phyloP scores from a whole-genome alignment of 2,888 invertebrate genomes.

The Endotricha flammealis region DNA sequence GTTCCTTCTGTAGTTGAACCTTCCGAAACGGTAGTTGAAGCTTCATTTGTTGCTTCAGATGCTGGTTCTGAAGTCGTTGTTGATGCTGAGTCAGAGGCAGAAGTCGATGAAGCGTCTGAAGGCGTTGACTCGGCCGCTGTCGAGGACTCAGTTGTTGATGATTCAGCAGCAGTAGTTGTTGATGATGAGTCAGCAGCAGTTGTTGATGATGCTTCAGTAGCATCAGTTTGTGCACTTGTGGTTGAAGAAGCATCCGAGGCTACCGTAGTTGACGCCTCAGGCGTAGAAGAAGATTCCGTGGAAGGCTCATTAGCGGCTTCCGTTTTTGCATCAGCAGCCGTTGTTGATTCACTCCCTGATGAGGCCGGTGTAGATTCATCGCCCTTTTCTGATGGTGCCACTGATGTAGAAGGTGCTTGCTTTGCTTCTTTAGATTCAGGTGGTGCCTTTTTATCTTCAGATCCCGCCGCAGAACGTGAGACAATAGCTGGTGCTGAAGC shows the following conservation, averaged over 20 bases:
- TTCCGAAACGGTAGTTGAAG: conserved; percentile 12
- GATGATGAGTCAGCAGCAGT: conserved; percentile 10
- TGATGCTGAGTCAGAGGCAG: conserved; percentile 10
- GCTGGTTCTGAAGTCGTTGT: not conserved
- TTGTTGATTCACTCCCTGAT: conserved; percentile 12
- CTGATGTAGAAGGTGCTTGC: not conserved
- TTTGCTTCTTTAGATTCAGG: conserved; percentile 2
- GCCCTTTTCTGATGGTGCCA: not conserved
- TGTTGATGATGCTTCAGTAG: conserved; percentile 15
- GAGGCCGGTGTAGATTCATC: conserved; percentile 1
- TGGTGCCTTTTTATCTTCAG: conserved; percentile 12
- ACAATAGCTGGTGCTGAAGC: conserved; percentile 28
- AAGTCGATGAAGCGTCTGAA: conserved; percentile 10
- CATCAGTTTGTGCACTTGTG: not conserved
- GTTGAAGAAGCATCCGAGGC: conserved; percentile 9
- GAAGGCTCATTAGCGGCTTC: too few relatives aligned
- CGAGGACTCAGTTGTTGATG: conserved; percentile 10
- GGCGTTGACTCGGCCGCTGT: conserved; percentile 6
- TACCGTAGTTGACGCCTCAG: too few relatives aligned
- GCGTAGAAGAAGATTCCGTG: too few relatives aligned
- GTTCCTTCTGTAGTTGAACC: conserved; percentile 26
- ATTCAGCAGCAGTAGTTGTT: conserved; percentile 5
- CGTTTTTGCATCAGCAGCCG: conserved; percentile 14
- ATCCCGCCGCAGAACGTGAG: conserved; percentile 5
- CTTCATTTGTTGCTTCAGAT: conserved; percentile 18